These are phyloP conservation scores for Aphodius sticticus DNA, from an alignment of 2,888 invertebrate species.

Conservation along the genomic window DNA sequence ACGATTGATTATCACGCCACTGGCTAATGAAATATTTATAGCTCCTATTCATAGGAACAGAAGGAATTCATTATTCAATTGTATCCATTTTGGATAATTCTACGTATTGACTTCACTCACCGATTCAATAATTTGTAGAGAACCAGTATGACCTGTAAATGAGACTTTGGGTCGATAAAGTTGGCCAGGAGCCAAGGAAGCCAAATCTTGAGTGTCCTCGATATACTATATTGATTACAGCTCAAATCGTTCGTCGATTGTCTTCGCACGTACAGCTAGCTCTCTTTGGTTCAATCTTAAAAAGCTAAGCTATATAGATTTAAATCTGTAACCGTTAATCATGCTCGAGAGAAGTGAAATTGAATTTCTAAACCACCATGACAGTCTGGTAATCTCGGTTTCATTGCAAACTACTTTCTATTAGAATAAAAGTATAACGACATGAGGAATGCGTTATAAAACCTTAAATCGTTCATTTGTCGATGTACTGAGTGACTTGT, in stretches of 20 bases:
- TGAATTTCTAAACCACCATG: not conserved
- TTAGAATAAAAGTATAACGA: not conserved
- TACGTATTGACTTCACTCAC: not conserved
- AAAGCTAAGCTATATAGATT: not conserved
- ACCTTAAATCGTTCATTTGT: not conserved
- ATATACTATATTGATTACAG: not conserved
- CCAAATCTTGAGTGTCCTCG: not conserved
- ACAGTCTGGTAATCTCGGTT: not conserved
- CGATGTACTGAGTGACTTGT: not conserved
- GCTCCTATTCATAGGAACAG: not conserved
- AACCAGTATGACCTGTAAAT: not conserved
- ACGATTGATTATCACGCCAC: not conserved
- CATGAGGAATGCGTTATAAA: not conserved
- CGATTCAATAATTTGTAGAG: not conserved
- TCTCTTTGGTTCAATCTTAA: not conserved
- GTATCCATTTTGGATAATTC: not conserved
- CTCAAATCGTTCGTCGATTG: not conserved
- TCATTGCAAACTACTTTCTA: not conserved
- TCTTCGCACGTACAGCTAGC: not conserved
- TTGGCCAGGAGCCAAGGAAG: not conserved
- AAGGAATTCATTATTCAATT: not conserved
- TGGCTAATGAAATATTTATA: not conserved
- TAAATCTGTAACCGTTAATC: not conserved
- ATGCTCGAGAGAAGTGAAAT: not conserved
- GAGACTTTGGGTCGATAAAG: not conserved